A percentile compares a stretch with the other conserved stretches of the same genome.
Conservation (phyloP, 1,140 invertebrate species). For the Arion vulgaris region DNA sequence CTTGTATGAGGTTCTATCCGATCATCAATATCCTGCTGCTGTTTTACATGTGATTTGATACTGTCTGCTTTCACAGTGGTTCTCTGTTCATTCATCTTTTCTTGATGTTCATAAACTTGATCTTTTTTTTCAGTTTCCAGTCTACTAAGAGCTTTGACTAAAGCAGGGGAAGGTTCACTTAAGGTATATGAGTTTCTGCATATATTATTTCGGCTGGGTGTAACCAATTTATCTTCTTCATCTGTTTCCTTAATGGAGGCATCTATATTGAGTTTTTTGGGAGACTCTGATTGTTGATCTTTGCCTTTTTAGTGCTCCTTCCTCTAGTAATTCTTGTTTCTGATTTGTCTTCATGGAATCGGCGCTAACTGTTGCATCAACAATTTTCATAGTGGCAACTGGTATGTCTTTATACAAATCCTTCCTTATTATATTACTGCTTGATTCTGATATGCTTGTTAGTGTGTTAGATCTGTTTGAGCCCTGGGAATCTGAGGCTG, state of each 20-base stretch:
- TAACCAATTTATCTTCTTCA: not conserved
- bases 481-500: conserved; percentile 36
- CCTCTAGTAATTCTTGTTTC: not conserved
- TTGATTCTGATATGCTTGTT: conserved; percentile 42
- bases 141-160: conserved; percentile 42
- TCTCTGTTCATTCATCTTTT: not conserved
- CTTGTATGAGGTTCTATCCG: not conserved
- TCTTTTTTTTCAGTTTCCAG: not conserved
- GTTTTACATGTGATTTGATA: not conserved
- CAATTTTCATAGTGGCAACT: conserved; percentile 28
- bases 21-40: not conserved
- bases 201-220: conserved; percentile 35
- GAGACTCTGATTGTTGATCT: conserved; percentile 7
- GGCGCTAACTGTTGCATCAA: not conserved
- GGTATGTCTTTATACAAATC: conserved; percentile 13
- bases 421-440: conserved; percentile 44
- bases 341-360: conserved; percentile 8
- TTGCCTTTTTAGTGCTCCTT: not conserved
- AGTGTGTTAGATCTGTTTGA: conserved; percentile 33
- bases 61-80: not conserved
- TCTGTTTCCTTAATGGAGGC: not conserved
- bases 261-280: conserved; percentile 40
- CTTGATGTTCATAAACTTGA: not conserved
- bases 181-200: conserved; percentile 53
- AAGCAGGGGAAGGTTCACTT: conserved; percentile 49